Conservation (phyloP, 2,113 vertebrate genomes). For the Pimephales promelas region DNA sequence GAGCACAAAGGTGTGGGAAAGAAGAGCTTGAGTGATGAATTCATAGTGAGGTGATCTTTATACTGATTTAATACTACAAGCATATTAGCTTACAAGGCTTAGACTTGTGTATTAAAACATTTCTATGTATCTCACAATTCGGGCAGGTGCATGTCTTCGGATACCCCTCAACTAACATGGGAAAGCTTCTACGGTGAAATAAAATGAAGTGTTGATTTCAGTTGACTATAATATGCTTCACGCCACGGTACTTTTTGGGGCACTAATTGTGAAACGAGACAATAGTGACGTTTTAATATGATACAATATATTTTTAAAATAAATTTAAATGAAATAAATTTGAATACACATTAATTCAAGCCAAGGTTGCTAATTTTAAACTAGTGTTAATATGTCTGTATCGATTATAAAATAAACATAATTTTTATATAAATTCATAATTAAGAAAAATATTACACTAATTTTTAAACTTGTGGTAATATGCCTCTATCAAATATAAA, state of each 20-base stretch:
- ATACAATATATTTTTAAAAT: neutral
- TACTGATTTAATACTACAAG: neutral
- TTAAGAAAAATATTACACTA: neutral
- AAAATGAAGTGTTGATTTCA: neutral
- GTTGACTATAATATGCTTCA: neutral
- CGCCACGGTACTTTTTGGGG: neutral
- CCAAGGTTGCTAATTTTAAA: neutral
- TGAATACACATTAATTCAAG: too few species aligned
- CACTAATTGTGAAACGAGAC: too few species aligned
- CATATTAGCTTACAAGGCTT: conserved; percentile 15
- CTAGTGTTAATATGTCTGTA: neutral
- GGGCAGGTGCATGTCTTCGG: neutral
- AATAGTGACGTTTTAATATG: too few species aligned
- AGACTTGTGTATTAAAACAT: neutral
- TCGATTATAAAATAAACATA: too few species aligned
- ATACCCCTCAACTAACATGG: neutral
- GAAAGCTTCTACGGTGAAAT: neutral
- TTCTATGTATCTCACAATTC: neutral
- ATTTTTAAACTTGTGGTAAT: neutral
- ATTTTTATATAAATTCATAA: too few species aligned
- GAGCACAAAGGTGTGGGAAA: conserved; percentile 42
- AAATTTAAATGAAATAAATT: neutral
- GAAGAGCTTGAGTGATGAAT: conserved; percentile 36
- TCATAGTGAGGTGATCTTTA: conserved; percentile 21
- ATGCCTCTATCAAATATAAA: neutral